Evolutionary conservation across 2,113 vertebrate genomes (phyloP).

Genomic region (Sebastes schlegelii): DNA sequence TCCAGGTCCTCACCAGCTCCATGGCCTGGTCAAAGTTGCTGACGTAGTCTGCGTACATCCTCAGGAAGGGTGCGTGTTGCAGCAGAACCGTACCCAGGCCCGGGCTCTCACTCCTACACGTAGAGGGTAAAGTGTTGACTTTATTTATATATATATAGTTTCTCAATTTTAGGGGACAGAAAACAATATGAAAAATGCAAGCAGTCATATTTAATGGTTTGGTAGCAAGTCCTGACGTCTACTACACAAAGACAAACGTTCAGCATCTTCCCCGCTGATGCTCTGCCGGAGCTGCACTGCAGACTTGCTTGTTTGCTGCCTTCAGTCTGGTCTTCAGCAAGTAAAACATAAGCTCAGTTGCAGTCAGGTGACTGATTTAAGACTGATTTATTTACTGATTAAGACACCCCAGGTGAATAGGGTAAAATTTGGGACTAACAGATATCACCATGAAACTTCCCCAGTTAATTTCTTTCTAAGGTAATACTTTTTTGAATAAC

Average conservation of each 20-base stretch:
- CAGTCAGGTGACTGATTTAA: background rate
- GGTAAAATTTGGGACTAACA: no score
- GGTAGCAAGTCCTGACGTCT: background rate
- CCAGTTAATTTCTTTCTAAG: no score
- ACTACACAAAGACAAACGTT: background rate
- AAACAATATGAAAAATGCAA: background rate
- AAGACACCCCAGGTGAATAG: no score
- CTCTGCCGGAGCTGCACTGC: background rate
- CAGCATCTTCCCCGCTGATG: background rate
- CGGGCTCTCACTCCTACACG: slow-evolving; percentile 82
- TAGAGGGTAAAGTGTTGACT: background rate
- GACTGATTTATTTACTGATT: no score
- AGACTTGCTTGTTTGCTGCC: background rate
- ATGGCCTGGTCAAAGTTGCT: slow-evolving; percentile 88
- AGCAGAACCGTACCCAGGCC: slow-evolving; percentile 89
- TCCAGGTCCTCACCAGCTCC: slow-evolving; percentile 89
- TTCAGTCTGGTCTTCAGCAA: background rate
- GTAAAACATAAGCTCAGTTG: background rate
- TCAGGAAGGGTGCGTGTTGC: slow-evolving; percentile 91
- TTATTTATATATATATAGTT: background rate
- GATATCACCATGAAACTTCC: no score
- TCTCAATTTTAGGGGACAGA: background rate
- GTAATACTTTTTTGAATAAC: no score
- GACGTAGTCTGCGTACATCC: slow-evolving; percentile 91
- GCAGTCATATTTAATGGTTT: background rate